phyloP scores from a whole-genome alignment of 2,113 vertebrate species.

The Capricornis sumatraensis region DNA sequence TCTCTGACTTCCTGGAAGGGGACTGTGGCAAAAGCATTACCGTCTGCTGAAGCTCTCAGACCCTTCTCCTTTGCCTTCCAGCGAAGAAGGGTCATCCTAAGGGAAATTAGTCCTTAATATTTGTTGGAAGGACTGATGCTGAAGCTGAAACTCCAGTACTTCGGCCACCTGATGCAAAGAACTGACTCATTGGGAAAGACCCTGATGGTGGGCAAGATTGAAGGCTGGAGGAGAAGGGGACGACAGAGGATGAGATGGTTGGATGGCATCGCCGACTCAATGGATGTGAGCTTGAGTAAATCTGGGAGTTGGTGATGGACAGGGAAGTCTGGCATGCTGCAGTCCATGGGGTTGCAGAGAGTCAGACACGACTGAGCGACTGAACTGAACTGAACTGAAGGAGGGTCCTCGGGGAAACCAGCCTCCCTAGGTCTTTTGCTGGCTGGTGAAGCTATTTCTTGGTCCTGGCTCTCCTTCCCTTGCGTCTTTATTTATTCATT shows the following conservation, averaged over 20 bases:
- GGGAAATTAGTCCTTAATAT: not conserved
- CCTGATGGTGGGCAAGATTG: not conserved
- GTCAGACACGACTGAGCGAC: not conserved
- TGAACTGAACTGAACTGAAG: not conserved
- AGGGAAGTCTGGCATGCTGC: not conserved
- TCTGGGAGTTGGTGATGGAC: not conserved
- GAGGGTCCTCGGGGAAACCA: not conserved
- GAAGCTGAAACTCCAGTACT: not conserved
- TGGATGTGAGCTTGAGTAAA: not conserved
- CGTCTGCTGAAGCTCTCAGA: not conserved
- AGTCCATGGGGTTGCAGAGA: not conserved
- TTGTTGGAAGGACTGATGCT: not conserved
- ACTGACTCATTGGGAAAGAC: not conserved
- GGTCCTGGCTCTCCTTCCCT: not conserved
- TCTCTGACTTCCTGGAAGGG: not conserved
- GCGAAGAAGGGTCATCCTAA: not conserved
- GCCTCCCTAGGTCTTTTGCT: not conserved
- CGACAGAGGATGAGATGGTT: not conserved
- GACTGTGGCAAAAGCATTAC: not conserved
- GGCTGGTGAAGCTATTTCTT: not conserved
- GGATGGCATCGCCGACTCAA: not conserved
- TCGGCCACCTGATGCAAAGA: not conserved
- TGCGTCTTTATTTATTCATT: not conserved
- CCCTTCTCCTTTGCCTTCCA: too few relatives aligned
- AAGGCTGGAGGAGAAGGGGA: not conserved